These are phyloP conservation scores for Drosophila bunnanda DNA, from an alignment of 2,888 invertebrate genomes.

Conservation along the genomic window DNA sequence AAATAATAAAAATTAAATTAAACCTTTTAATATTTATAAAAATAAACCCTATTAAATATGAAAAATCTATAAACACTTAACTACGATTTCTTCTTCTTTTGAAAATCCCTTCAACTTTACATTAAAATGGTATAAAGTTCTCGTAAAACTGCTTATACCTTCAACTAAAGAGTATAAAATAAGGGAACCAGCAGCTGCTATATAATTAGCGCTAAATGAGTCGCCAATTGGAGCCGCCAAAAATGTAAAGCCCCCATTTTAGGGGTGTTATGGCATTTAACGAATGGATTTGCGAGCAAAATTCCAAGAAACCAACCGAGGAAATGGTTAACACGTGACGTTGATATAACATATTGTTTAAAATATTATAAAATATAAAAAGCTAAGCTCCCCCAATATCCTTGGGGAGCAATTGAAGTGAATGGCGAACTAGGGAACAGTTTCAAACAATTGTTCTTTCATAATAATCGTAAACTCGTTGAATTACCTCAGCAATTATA, in stretches of 20 bases:
- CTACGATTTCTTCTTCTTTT: too few species aligned
- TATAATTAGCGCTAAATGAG: conserved; percentile 71
- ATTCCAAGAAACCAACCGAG: conserved; percentile 29
- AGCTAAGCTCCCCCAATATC: neutral
- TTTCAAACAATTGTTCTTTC: neutral
- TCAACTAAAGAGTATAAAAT: conserved; percentile 4
- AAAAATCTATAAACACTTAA: too few species aligned
- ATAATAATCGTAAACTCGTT: neutral
- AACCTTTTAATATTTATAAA: too few species aligned
- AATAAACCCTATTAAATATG: too few species aligned
- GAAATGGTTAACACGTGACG: conserved; percentile 41
- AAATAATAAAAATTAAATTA: too few species aligned
- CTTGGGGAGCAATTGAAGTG: conserved; percentile 5
- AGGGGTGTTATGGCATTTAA: conserved; percentile 14
- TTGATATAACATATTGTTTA: conserved; percentile 9
- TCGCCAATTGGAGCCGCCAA: conserved; percentile 48
- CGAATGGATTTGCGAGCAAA: conserved; percentile 2
- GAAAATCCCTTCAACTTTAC: neutral
- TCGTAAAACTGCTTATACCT: neutral
- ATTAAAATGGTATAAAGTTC: neutral
- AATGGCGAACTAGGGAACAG: neutral
- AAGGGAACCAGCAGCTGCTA: conserved; percentile 9
- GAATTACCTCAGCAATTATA: neutral
- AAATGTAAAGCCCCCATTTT: conserved; percentile 29
- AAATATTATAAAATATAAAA: neutral